Conservation (phyloP, 2,113 vertebrate genomes). For the Plecturocebus donacophilus region DNA sequence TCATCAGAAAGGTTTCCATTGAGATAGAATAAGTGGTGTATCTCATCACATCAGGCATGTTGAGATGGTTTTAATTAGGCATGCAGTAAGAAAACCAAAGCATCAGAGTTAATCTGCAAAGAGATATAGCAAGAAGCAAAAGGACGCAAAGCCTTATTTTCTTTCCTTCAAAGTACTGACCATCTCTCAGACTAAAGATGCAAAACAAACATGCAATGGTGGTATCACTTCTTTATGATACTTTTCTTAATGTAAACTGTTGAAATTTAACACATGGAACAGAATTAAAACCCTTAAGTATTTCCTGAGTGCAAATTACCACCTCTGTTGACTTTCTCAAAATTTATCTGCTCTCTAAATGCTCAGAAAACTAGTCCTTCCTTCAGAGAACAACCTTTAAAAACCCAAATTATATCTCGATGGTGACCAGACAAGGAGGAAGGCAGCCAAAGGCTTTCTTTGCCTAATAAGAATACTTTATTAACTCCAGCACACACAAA, state of each 20-base stretch:
- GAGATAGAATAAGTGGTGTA: not conserved
- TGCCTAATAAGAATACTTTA: not conserved
- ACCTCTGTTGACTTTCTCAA: not conserved
- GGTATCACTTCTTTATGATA: not conserved
- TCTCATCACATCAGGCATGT: too few species aligned
- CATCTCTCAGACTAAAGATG: not conserved
- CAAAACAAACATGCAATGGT: not conserved
- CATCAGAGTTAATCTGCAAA: not conserved
- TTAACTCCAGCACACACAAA: not conserved
- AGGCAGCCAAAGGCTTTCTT: not conserved
- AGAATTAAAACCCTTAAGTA: conserved; percentile 9
- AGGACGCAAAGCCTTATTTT: not conserved
- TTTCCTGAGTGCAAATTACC: conserved; percentile 4
- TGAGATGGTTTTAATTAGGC: not conserved
- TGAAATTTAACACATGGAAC: not conserved
- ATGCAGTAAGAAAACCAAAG: not conserved
- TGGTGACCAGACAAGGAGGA: not conserved
- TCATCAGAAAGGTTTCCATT: not conserved
- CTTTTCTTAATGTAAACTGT: not conserved
- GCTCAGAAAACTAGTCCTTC: not conserved
- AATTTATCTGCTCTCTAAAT: not conserved
- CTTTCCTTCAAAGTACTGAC: not conserved
- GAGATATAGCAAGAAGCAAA: not conserved
- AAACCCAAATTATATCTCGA: not conserved
- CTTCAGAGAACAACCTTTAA: not conserved